Conservation (phyloP, 2,888 invertebrate species). For the Thecocarcelia acutangulata region DNA sequence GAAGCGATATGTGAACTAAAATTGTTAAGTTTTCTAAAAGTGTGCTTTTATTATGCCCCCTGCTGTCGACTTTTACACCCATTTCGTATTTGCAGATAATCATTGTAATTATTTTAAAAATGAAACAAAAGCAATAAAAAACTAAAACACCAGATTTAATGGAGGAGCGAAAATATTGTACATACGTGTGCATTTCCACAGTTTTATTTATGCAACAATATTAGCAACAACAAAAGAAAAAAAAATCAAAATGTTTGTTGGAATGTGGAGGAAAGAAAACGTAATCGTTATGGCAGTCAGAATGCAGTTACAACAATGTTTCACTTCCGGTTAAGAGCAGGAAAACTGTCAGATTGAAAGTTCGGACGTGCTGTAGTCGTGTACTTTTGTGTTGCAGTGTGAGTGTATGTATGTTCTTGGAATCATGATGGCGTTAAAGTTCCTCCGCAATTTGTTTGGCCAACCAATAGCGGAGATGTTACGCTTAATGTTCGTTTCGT, state of each 20-base stretch:
- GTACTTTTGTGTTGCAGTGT: background rate
- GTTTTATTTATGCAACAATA: constrained; percentile 42
- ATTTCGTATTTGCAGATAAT: constrained; percentile 72
- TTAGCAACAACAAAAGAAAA: constrained; percentile 11
- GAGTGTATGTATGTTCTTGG: constrained; percentile 32
- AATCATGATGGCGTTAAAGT: constrained; percentile 56
- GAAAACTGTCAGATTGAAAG: constrained; percentile 32
- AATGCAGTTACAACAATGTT: constrained; percentile 54
- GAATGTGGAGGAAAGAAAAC: constrained; percentile 6
- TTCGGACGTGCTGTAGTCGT: background rate
- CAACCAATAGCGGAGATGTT: constrained; percentile 51
- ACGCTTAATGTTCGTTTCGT: constrained; percentile 26
- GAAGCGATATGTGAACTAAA: background rate
- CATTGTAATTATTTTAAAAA: constrained; percentile 75
- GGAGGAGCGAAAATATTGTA: constrained; percentile 44
- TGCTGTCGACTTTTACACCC: background rate
- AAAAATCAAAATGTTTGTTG: background rate
- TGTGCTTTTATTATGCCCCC: constrained; percentile 8
- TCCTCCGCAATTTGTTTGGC: constrained; percentile 43
- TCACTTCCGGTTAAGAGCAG: constrained; percentile 60
- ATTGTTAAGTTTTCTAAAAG: background rate
- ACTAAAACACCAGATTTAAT: constrained; percentile 47
- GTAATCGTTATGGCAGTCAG: constrained; percentile 50
- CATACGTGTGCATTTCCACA: constrained; percentile 7
- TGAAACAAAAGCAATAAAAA: constrained; percentile 26